A percentile compares a stretch with the other conserved stretches of the same genome.
Conservation (phyloP, 2,113 vertebrate genomes). For the Hydrolagus affinis region DNA sequence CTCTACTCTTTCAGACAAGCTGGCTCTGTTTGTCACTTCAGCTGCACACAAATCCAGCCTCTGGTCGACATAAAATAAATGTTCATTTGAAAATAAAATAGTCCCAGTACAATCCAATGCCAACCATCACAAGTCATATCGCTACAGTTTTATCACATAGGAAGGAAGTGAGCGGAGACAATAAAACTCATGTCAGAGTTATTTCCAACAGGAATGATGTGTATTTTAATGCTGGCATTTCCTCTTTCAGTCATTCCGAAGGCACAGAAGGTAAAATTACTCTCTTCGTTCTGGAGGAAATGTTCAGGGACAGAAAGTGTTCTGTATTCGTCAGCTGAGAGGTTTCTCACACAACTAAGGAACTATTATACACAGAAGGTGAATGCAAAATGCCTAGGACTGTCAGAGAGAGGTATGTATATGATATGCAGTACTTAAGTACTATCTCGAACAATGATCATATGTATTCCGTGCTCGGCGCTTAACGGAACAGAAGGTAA, state of each 20-base stretch:
- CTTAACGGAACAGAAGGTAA: not conserved
- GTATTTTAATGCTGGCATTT: not conserved
- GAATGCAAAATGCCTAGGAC: constrained; percentile 74
- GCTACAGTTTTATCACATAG: too few species aligned
- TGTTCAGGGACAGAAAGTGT: constrained; percentile 52
- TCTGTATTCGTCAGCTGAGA: constrained; percentile 58
- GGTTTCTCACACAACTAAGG: constrained; percentile 60
- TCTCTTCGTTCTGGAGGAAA: constrained; percentile 71
- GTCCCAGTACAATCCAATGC: not conserved
- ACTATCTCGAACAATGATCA: too few species aligned
- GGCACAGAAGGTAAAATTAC: constrained; percentile 55
- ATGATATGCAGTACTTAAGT: too few species aligned
- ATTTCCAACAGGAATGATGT: not conserved
- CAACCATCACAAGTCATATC: not conserved
- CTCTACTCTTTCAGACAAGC: too few species aligned
- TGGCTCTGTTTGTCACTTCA: too few species aligned
- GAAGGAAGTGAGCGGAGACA: too few species aligned
- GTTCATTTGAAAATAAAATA: not conserved
- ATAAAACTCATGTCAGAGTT: not conserved
- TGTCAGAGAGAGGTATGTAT: constrained; percentile 74
- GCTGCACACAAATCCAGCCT: too few species aligned
- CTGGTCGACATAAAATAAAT: too few species aligned
- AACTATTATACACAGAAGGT: constrained; percentile 65
- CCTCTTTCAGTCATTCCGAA: constrained; percentile 65
- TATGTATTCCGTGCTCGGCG: not conserved